Evolutionary conservation across 2,113 vertebrate genomes (phyloP), one percentile per base, ranked within the genome.

Genomic region (Trachemys scripta): DNA sequence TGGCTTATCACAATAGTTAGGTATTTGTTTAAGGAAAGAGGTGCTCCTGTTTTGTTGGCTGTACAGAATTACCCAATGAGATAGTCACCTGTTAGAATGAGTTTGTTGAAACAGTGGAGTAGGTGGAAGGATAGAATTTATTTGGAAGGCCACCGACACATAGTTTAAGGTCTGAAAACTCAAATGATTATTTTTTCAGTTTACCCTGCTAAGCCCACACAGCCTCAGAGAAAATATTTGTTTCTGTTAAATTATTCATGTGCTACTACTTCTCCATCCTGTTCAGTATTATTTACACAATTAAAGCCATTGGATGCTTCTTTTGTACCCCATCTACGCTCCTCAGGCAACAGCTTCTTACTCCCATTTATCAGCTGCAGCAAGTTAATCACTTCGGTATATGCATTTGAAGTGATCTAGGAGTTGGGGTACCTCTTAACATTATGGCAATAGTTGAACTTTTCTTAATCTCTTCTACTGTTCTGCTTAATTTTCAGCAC

Each of bases 61-160:
- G 47, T 14, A 1, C 24, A 49, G 35, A 72, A 47, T 86, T 81
- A 78, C 38, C 86, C 75, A 79, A 79, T 62, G n/a, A 65, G 89
- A 85, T 81, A 24, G 20, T 84, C 8, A 84, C 76, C n/a, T 62
- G 17, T 19, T 80, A 38, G 57, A 89, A 89, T 62, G 47, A 84
- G 53, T 47, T 95, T 56, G n/a, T 56, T 79, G 54, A 96, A 79
- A 90, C 17, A 2, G 80, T 87, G 45, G 59, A 89, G 56, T 31
- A 90, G 49, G 76, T 94, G 57, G 51, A 79, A 89, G 85, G 50
- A n/a, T 17, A 4, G n/a, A 65, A 95, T 92, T 93, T 76, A 17
- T 53, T 38, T 12, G 82, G 72, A 85, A 93, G 29, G 17, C 79
- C 29, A 19, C 16, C 49, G 29, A 31, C 47, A 51, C 4, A 38